Conservation (phyloP, 2,888 invertebrate genomes). For the Drosophila gaucha region DNA sequence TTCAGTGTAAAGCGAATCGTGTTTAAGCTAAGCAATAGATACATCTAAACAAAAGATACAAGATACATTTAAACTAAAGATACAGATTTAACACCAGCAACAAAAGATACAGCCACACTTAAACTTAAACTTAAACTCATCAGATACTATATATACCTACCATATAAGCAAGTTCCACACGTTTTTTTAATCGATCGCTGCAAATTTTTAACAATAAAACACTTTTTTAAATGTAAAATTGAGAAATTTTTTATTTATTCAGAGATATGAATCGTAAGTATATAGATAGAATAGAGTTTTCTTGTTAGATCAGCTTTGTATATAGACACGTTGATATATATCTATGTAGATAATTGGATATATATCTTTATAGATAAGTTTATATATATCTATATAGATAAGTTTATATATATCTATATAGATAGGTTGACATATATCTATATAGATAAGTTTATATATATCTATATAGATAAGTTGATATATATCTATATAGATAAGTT, state of each 20-base stretch:
- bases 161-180: constrained; percentile 8
- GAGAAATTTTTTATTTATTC: neutral
- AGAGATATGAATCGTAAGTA: neutral
- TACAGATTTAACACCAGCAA: neutral
- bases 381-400: too few relatives aligned
- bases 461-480: too few relatives aligned
- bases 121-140: constrained; percentile 1
- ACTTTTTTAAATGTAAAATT: constrained; percentile 35
- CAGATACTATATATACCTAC: constrained; percentile 24
- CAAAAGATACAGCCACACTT: constrained; percentile 1
- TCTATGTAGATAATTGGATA: too few relatives aligned
- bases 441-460: too few relatives aligned
- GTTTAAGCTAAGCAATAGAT: constrained; percentile 37
- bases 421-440: too few relatives aligned
- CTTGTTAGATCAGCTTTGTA: neutral
- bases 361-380: too few relatives aligned
- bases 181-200: constrained; percentile 8
- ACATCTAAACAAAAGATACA: neutral
- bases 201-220: constrained; percentile 35
- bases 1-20: constrained; percentile 33
- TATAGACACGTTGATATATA: neutral
- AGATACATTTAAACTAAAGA: constrained; percentile 2
- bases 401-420: too few relatives aligned
- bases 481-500: too few relatives aligned
- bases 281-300: neutral